phyloP scores from a whole-genome alignment of 2,888 invertebrate species.

The Alentia gelatinosa region DNA sequence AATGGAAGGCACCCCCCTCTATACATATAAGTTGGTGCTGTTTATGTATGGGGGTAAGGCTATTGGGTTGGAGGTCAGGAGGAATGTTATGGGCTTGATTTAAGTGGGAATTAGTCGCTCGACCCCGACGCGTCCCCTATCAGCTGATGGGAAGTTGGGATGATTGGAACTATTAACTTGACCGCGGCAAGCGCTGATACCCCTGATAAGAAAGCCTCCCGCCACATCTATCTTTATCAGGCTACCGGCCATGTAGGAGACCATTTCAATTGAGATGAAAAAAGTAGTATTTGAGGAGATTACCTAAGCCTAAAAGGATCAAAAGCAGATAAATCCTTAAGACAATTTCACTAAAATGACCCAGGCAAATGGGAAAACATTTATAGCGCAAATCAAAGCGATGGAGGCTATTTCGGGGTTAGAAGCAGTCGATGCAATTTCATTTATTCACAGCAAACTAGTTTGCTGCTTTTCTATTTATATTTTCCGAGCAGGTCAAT shows the following conservation, averaged over 20 bases:
- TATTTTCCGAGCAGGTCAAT: neutral
- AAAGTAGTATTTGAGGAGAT: slow-evolving; percentile 40
- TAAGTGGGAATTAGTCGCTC: slow-evolving; percentile 6
- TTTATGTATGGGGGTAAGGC: neutral
- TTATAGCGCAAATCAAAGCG: slow-evolving; percentile 3
- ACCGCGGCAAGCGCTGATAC: slow-evolving; percentile 33
- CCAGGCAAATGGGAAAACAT: slow-evolving; percentile 42
- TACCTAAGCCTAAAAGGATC: slow-evolving; percentile 41
- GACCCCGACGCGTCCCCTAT: slow-evolving; percentile 27
- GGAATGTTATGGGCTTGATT: slow-evolving; percentile 20
- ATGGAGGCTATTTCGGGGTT: neutral
- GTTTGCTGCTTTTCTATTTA: slow-evolving; percentile 16
- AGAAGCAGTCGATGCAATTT: slow-evolving; percentile 28
- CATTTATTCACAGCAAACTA: slow-evolving; percentile 13
- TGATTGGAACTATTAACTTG: slow-evolving; percentile 50
- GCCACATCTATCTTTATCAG: slow-evolving; percentile 47
- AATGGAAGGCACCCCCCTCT: neutral
- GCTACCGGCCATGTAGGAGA: slow-evolving; percentile 31
- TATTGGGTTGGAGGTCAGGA: neutral
- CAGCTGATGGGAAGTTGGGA: slow-evolving; percentile 33
- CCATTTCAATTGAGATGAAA: slow-evolving; percentile 50
- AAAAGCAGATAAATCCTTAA: slow-evolving; percentile 41
- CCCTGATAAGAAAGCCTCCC: slow-evolving; percentile 28
- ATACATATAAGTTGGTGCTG: neutral
- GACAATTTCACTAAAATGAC: slow-evolving; percentile 47